These are phyloP conservation scores for Mus spretus DNA, from an alignment of 2,797 vertebrate species.

Conservation along the genomic window DNA sequence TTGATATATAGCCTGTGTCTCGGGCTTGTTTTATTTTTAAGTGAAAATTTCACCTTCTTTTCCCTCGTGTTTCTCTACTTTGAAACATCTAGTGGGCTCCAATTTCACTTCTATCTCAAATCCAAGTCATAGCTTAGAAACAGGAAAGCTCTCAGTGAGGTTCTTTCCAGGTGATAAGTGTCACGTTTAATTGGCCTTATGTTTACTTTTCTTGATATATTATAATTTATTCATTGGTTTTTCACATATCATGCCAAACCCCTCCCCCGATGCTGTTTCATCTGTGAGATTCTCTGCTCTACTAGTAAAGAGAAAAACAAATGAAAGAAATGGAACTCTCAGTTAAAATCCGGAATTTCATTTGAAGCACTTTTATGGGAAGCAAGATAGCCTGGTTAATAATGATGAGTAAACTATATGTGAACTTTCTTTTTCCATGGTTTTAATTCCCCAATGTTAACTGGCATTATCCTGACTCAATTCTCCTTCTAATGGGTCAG, in stretches of 20 bases:
- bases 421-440: background rate
- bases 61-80: background rate
- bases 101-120: background rate
- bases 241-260: background rate
- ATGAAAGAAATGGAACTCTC: background rate
- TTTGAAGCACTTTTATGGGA: background rate
- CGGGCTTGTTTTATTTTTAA: conserved; percentile 43
- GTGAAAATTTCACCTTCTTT: background rate
- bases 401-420: background rate
- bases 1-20: conserved; percentile 23
- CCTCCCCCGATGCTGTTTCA: background rate
- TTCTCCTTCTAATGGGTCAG: background rate
- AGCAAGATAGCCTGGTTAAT: background rate
- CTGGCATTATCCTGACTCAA: background rate
- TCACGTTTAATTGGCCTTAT: background rate
- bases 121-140: background rate
- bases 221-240: background rate
- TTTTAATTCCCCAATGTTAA: background rate
- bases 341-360: background rate
- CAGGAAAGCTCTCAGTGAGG: background rate
- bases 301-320: background rate
- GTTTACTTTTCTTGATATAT: background rate
- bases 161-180: background rate
- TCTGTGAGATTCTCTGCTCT: fast-evolving
- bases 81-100: conserved; percentile 13